A percentile compares a stretch with the other conserved stretches of the same genome.
These are phyloP conservation scores for Colius striatus DNA, from an alignment of 2,113 vertebrate species.

Conservation along the genomic window DNA sequence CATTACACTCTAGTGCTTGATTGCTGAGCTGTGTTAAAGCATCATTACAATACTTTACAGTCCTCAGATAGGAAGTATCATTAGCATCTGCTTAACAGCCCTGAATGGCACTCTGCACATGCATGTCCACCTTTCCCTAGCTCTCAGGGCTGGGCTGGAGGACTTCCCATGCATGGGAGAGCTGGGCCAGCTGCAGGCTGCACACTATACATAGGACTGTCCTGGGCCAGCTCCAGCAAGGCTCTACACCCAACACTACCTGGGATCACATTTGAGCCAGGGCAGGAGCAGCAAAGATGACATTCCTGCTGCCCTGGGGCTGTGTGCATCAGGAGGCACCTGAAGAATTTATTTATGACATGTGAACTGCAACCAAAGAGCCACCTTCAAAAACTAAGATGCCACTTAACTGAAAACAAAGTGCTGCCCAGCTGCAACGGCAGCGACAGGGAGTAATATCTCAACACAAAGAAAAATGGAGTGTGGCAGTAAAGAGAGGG, in stretches of 20 bases:
- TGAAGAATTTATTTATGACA: background rate
- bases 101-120: background rate
- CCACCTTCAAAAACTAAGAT: background rate
- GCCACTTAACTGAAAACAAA: background rate
- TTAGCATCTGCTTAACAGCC: background rate
- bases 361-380: background rate
- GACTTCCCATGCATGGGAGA: background rate
- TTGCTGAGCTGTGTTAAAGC: conserved; percentile 28
- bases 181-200: background rate
- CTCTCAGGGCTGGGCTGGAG: background rate
- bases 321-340: background rate
- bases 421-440: accelerated
- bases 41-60: background rate
- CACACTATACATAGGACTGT: accelerated
- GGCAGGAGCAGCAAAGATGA: background rate
- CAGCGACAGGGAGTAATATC: background rate
- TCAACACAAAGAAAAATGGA: background rate
- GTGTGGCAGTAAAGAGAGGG: accelerated
- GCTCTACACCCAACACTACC: background rate
- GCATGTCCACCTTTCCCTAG: background rate
- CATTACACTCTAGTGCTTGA: background rate
- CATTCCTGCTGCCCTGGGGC: background rate
- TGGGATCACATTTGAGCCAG: accelerated
- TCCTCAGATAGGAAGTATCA: background rate
- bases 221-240: background rate